These are phyloP conservation scores for Apostichopus japonicus DNA, from an alignment of 35 echinoderm and acorn worm species.

Conservation along the genomic window DNA sequence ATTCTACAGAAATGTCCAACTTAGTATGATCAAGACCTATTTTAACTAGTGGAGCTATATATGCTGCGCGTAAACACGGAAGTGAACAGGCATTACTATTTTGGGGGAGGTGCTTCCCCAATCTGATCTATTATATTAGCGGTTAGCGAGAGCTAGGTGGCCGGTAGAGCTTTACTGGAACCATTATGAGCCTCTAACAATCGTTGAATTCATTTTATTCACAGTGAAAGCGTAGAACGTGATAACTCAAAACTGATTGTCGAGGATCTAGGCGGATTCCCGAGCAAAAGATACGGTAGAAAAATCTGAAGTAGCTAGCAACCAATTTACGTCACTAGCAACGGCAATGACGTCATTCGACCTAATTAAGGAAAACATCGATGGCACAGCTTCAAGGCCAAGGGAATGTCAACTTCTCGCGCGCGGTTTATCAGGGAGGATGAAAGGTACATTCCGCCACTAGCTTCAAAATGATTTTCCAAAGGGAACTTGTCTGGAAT, in stretches of 20 bases:
- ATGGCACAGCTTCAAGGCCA: conserved; percentile 61
- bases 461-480: not conserved
- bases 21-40: conserved; percentile 13
- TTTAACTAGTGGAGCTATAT: conserved; percentile 40
- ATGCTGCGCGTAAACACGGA: conserved; percentile 31
- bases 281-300: conserved; percentile 38
- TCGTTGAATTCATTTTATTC: conserved; percentile 25
- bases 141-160: not conserved
- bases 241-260: conserved; percentile 44
- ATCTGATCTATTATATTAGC: conserved; percentile 40
- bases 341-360: conserved; percentile 67
- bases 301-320: conserved; percentile 62
- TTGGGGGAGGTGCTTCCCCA: conserved; percentile 68
- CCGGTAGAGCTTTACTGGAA: conserved; percentile 22
- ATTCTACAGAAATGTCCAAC: not conserved
- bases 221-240: not conserved
- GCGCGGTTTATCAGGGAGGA: conserved; percentile 22
- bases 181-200: conserved; percentile 27
- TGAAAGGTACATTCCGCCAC: conserved; percentile 40
- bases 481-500: not conserved
- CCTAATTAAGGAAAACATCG: conserved; percentile 67
- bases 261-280: conserved; percentile 29
- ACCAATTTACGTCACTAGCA: conserved; percentile 67
- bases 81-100: conserved; percentile 64
- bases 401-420: conserved; percentile 51